phyloP scores from a whole-genome alignment of 1,140 invertebrate genomes.

The Drosophila kikkawai region DNA sequence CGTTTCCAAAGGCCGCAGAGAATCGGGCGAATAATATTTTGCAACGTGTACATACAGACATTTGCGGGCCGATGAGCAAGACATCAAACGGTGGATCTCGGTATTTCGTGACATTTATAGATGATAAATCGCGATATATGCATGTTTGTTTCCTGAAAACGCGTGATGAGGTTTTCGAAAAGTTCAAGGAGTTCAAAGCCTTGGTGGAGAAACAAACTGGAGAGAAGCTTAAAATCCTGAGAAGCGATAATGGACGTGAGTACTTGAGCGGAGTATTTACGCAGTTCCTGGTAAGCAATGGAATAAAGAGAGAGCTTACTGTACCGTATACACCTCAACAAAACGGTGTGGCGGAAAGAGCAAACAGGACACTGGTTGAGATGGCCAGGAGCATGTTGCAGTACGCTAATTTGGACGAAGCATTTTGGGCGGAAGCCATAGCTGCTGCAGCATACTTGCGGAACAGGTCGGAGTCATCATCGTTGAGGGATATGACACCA shows the following conservation, averaged over 20 bases:
- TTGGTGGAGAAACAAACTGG: background rate
- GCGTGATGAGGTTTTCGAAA: background rate
- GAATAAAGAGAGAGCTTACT: too few relatives aligned
- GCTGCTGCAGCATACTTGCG: too few relatives aligned
- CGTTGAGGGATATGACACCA: too few relatives aligned
- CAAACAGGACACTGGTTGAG: too few relatives aligned
- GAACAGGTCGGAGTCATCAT: too few relatives aligned
- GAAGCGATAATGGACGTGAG: too few relatives aligned
- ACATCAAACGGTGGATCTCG: background rate
- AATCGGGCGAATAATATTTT: slow-evolving; percentile 2
- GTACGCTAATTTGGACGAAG: background rate
- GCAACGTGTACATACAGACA: background rate
- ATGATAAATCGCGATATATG: background rate
- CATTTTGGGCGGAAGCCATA: background rate
- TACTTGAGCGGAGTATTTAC: too few relatives aligned
- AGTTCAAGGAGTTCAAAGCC: background rate
- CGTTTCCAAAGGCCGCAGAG: background rate
- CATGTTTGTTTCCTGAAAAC: too few relatives aligned
- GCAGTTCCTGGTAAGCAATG: too few relatives aligned
- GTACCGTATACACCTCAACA: background rate
- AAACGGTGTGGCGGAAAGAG: background rate
- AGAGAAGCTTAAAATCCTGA: too few relatives aligned
- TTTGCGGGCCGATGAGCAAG: background rate
- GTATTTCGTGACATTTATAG: background rate
- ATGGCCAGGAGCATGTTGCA: background rate